A percentile compares a stretch with the other conserved stretches of the same genome.
These are phyloP conservation scores for Conopomorpha cramerella DNA, from an alignment of 1,140 invertebrate genomes.

Conservation along the genomic window DNA sequence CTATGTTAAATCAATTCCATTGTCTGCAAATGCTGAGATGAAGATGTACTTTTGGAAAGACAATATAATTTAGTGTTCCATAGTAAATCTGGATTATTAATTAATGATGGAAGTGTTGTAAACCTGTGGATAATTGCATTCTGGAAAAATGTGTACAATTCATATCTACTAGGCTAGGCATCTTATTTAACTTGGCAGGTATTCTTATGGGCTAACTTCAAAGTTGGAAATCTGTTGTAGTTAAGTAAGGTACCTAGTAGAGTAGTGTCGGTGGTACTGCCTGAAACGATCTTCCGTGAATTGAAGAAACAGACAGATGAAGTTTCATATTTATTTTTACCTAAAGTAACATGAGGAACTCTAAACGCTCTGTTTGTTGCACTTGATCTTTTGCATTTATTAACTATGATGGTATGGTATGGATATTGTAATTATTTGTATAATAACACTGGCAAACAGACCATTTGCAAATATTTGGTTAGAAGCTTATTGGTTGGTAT, in stretches of 20 bases:
- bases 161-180: too few species aligned
- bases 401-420: conserved; percentile 58
- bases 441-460: conserved; percentile 52
- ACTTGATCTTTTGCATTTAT: conserved; percentile 63
- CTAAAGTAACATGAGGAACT: conserved; percentile 37
- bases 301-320: conserved; percentile 15
- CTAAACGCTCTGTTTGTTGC: conserved; percentile 49
- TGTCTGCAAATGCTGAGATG: conserved; percentile 24
- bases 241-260: too few species aligned
- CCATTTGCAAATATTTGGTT: conserved; percentile 53
- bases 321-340: conserved; percentile 29
- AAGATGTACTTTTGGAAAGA: conserved; percentile 54
- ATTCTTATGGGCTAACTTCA: too few species aligned
- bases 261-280: too few species aligned
- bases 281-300: too few species aligned
- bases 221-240: too few species aligned
- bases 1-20: conserved; percentile 33
- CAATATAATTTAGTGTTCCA: conserved; percentile 58
- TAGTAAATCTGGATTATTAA: conserved; percentile 50
- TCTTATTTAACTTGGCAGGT: too few species aligned
- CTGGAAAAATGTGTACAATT: conserved; percentile 40
- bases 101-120: conserved; percentile 53
- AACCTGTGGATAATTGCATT: too few species aligned
- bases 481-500: conserved; percentile 54
- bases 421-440: conserved; percentile 63